phyloP scores from a whole-genome alignment of 1,140 invertebrate species.

The Papilio xuthus region DNA sequence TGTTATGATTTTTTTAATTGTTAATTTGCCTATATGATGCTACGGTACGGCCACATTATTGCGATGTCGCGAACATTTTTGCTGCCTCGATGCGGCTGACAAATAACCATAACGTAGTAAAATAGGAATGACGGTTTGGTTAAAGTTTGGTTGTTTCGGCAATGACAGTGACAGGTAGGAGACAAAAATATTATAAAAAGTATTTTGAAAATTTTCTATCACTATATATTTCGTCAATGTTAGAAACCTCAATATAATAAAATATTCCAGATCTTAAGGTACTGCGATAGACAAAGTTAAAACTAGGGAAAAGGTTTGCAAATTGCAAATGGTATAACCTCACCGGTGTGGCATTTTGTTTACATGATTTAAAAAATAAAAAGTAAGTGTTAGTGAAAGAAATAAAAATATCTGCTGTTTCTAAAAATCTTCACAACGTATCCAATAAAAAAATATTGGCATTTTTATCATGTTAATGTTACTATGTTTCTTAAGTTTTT shows the following conservation, averaged over 20 bases:
- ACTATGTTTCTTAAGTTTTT: too few species aligned
- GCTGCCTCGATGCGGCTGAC: too few species aligned
- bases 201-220: not conserved
- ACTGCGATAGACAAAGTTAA: not conserved
- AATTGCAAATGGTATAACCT: not conserved
- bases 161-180: not conserved
- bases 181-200: not conserved
- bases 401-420: not conserved
- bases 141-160: not conserved
- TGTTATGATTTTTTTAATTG: too few species aligned
- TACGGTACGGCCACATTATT: too few species aligned
- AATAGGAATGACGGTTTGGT: too few species aligned
- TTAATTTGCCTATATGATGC: too few species aligned
- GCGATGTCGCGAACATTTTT: too few species aligned
- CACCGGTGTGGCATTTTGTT: not conserved
- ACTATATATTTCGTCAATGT: not conserved
- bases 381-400: not conserved
- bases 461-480: too few species aligned
- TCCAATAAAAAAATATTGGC: too few species aligned
- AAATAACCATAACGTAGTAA: too few species aligned
- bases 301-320: not conserved
- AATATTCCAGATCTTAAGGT: not conserved
- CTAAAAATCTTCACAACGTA: too few species aligned
- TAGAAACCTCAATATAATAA: not conserved
- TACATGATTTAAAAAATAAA: not conserved